Evolutionary conservation across 2,797 vertebrate species (phyloP).

Genomic region (Amblyopsis hoosieri): DNA sequence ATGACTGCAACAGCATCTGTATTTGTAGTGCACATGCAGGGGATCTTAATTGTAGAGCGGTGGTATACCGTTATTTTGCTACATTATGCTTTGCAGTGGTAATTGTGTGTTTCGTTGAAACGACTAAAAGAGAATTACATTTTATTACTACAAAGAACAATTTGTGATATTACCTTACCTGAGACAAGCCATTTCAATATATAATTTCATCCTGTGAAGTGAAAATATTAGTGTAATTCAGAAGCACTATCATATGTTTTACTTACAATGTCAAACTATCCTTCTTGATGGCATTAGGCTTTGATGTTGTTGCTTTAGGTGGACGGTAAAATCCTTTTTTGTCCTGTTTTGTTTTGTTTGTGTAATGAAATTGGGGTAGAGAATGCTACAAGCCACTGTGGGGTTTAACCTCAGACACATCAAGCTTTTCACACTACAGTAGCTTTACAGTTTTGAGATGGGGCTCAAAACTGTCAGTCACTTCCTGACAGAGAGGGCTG

Average conservation of each 20-base stretch:
- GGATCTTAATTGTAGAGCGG: background rate
- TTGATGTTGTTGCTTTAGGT: background rate
- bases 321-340: background rate
- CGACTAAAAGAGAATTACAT: background rate
- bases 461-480: conserved; percentile 36
- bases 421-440: conserved; percentile 65
- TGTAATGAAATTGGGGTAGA: conserved; percentile 18
- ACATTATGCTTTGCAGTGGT: conserved; percentile 3
- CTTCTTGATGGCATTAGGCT: background rate
- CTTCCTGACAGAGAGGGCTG: conserved; percentile 52
- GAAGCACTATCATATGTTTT: background rate
- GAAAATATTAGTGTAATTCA: background rate
- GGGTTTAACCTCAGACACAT: conserved; percentile 53
- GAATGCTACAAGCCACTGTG: conserved; percentile 31
- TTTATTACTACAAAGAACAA: background rate
- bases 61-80: background rate
- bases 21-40: background rate
- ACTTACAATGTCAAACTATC: background rate
- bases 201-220: background rate
- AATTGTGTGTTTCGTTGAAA: background rate
- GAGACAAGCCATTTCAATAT: background rate
- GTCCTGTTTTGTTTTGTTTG: too few species aligned
- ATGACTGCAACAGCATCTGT: background rate
- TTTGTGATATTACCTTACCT: background rate
- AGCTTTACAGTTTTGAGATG: conserved; percentile 57